These are phyloP conservation scores for Cydia amplana DNA, from an alignment of 1,140 invertebrate genomes.

Conservation along the genomic window DNA sequence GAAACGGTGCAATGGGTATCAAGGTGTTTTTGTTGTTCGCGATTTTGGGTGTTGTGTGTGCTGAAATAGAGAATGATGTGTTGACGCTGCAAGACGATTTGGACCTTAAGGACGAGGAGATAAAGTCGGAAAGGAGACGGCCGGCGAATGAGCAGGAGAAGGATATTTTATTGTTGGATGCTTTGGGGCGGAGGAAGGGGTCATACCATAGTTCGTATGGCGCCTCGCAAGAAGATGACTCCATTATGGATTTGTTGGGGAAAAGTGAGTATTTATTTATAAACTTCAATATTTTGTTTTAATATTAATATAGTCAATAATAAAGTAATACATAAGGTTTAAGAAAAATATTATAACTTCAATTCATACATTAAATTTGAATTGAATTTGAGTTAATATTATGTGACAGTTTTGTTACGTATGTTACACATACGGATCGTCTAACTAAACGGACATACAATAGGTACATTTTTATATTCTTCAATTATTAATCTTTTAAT, in stretches of 20 bases:
- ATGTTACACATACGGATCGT: no score
- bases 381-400: no score
- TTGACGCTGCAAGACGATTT: slow-evolving; percentile 69
- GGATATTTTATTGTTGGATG: slow-evolving; percentile 86
- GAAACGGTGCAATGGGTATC: slow-evolving; percentile 45
- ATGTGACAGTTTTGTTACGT: no score
- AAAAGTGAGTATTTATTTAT: slow-evolving; percentile 85
- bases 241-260: slow-evolving; percentile 89
- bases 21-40: slow-evolving; percentile 48
- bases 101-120: slow-evolving; percentile 52
- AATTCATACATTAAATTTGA: no score
- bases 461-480: no score
- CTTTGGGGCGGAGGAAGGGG: slow-evolving; percentile 83
- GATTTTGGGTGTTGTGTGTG: slow-evolving; percentile 48
- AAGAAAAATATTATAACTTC: no score
- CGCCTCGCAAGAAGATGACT: slow-evolving; percentile 81
- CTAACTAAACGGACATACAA: no score
- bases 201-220: slow-evolving; percentile 68
- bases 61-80: slow-evolving; percentile 67
- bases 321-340: no score
- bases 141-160: slow-evolving; percentile 85
- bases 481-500: no score
- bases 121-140: slow-evolving; percentile 67
- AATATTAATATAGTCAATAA: no score
- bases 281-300: no score